These are phyloP conservation scores for Sabatieria punctata DNA, from an alignment of 2,888 invertebrate species.

Conservation along the genomic window DNA sequence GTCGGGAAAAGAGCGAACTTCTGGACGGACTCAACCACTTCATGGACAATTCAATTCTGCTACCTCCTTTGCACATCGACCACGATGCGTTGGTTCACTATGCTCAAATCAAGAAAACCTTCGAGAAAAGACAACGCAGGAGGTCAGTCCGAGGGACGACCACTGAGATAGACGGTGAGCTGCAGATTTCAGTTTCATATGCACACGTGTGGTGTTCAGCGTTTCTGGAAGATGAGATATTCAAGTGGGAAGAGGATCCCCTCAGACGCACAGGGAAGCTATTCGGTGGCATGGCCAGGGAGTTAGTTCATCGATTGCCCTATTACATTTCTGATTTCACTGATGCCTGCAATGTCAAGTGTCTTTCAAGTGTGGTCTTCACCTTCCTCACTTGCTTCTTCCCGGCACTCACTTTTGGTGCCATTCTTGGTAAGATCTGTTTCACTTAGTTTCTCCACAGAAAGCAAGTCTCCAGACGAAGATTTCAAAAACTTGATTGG, in stretches of 20 bases:
- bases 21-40: constrained; percentile 89
- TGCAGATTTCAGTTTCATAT: not conserved
- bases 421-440: not conserved
- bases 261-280: not conserved
- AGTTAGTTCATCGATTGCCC: not conserved
- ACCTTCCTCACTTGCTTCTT: not conserved
- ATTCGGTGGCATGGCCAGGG: not conserved
- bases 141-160: constrained; percentile 17
- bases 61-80: constrained; percentile 92
- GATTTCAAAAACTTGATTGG: constrained; percentile 76
- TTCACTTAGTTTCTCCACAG: too few species aligned
- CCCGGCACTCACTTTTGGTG: constrained; percentile 1
- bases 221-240: too few species aligned
- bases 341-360: not conserved
- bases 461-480: too few species aligned
- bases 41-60: constrained; percentile 77
- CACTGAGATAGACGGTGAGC: not conserved
- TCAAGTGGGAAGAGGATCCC: too few species aligned
- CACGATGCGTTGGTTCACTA: constrained; percentile 69
- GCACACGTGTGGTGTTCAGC: not conserved
- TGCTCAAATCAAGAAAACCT: constrained; percentile 67
- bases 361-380: not conserved
- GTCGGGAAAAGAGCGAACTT: constrained; percentile 64
- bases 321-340: not conserved
- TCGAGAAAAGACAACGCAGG: constrained; percentile 59